Evolutionary conservation across 2,888 invertebrate species (phyloP).

Genomic region (Spialia ferax): DNA sequence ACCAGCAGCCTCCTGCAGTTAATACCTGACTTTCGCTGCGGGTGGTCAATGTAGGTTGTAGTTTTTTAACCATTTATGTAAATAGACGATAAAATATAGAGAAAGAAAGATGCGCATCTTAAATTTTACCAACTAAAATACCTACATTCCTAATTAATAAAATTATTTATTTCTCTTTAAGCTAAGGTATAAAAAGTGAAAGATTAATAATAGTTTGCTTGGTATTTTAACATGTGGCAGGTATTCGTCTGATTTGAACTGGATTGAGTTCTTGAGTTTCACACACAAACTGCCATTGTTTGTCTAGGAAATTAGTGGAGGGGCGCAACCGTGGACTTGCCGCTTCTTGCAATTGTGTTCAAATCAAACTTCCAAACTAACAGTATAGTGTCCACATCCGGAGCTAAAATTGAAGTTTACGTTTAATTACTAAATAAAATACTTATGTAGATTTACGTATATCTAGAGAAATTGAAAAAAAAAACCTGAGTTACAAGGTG

Average conservation of each 20-base stretch:
- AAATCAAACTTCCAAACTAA: conserved; percentile 30
- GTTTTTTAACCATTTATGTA: conserved; percentile 11
- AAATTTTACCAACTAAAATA: no score
- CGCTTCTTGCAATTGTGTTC: conserved; percentile 48
- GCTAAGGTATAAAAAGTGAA: conserved; percentile 79
- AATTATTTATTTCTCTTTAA: conserved; percentile 78
- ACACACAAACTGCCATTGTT: conserved; percentile 69
- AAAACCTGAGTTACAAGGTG: no score
- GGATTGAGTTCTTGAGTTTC: conserved; percentile 77
- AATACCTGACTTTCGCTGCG: conserved; percentile 19
- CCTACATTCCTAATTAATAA: no score
- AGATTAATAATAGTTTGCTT: conserved; percentile 77
- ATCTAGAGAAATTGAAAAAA: conserved; percentile 5
- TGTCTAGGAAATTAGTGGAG: conserved; percentile 67
- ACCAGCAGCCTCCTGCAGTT: conserved; percentile 11
- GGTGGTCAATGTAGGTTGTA: conserved; percentile 16
- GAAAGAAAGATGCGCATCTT: not conserved
- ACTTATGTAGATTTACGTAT: no score
- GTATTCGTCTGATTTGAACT: conserved; percentile 73
- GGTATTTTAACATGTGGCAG: conserved; percentile 70
- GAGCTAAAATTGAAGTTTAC: conserved; percentile 35
- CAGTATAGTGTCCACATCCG: conserved; percentile 25
- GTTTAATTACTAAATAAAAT: conserved; percentile 42
- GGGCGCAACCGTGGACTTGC: conserved; percentile 70
- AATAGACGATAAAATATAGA: not conserved